Evolutionary conservation across 2,113 vertebrate genomes (phyloP), one percentile per base, ranked within the genome.

Genomic region (Progne subis): DNA sequence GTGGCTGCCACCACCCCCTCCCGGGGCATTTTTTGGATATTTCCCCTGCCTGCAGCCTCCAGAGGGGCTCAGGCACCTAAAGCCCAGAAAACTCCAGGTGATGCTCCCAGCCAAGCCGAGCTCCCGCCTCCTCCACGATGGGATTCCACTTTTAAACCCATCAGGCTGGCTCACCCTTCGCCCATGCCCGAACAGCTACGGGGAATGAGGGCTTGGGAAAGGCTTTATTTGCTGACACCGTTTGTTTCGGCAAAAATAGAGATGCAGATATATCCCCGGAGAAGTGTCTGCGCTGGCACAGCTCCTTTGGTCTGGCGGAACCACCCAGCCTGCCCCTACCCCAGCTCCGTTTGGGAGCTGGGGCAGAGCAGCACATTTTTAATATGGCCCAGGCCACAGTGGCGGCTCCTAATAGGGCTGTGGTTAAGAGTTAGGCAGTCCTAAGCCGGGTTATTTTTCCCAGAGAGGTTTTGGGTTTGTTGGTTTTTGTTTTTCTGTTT

Each of bases 331-430:
- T 92, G 43, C 93, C 85, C 85, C 76, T 88, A 14, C 47, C 56
- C 32, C 68, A 8, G 90, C 71, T 57, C 24, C 14, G 18, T 52
- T 86, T 71, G 88, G 55, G 81, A 70, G 82, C 87, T 82, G 81
- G 88, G 93, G 78, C 64, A 57, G 1, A 88, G 82, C 93, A 92
- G 82, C 90, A 60, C 86, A 79, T 41, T 93, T 93, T 96, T 96
- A 95, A 96, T 96, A 93, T 67, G 88, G 94, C 90, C 81, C 77
- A 57, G 91, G 93, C 96, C 89, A 0, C 93, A 86, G 79, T 74
- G 88, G 93, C 86, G n/a, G 93, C 95, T 96, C 67, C 94, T 95
- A 96, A 96, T 92, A 59, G 91, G 52, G 80, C 82, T 97, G 94
- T 96, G 95, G 93, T 96, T 88, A 52, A 53, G 56, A 69, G 47